phyloP scores from a whole-genome alignment of 2,113 vertebrate species.

The Cynoglossus semilaevis region DNA sequence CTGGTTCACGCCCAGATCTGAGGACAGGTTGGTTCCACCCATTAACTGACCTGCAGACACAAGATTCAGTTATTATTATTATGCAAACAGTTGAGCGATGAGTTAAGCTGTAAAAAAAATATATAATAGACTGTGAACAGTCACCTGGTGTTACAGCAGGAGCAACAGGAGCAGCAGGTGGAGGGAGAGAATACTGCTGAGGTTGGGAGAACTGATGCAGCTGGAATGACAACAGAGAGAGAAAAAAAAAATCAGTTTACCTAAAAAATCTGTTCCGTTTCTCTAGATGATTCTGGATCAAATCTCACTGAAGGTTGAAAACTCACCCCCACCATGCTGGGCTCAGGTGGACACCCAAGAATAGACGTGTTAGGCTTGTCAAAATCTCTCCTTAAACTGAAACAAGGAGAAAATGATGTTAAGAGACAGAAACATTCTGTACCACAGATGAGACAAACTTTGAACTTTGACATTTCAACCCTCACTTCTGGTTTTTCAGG shows the following conservation, averaged over 20 bases:
- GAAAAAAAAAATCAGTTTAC: background rate
- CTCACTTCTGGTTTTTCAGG: constrained; percentile 79
- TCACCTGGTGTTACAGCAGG: constrained; percentile 64
- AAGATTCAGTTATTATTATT: too few species aligned
- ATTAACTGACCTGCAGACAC: constrained; percentile 48
- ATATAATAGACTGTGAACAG: background rate
- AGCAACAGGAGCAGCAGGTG: constrained; percentile 1
- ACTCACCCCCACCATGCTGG: constrained; percentile 59
- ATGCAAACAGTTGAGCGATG: too few species aligned
- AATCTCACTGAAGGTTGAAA: background rate
- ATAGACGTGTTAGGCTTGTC: constrained; percentile 71
- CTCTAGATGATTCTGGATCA: background rate
- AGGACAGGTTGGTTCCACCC: constrained; percentile 23
- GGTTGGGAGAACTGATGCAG: constrained; percentile 50
- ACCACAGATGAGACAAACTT: background rate
- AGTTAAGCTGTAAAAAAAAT: too few species aligned
- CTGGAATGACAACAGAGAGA: constrained; percentile 9
- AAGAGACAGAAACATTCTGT: background rate
- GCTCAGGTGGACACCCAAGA: constrained; percentile 66
- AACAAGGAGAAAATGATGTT: constrained; percentile 1
- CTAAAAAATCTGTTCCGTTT: background rate
- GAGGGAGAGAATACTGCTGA: constrained; percentile 34
- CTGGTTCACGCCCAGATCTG: constrained; percentile 52
- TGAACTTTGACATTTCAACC: background rate
- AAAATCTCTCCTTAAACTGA: constrained; percentile 68